These are phyloP conservation scores for Sebastes matsubarae DNA, from an alignment of 2,797 vertebrate species.

Conservation along the genomic window DNA sequence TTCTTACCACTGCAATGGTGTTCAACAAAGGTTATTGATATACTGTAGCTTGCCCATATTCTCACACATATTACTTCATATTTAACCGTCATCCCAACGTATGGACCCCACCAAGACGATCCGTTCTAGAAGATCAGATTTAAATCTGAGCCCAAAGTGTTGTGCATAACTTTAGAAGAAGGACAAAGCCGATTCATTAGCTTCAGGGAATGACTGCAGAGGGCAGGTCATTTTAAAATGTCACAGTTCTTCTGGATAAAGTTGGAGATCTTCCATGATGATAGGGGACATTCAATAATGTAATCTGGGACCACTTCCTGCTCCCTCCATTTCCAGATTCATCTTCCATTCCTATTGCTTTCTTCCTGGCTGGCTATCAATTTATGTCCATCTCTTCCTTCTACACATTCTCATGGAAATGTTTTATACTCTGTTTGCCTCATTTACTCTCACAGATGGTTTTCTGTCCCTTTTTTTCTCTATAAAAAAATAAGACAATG, in stretches of 20 bases:
- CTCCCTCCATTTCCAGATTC: conserved; percentile 2
- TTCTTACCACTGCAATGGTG: neutral
- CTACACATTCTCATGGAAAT: conserved; percentile 8
- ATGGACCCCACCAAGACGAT: neutral
- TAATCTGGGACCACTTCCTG: conserved; percentile 9
- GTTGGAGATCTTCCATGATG: conserved; percentile 12
- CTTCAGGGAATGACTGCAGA: conserved; percentile 14
- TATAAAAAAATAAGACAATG: conserved; percentile 23
- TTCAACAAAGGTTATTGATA: neutral
- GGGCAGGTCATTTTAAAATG: conserved; percentile 26
- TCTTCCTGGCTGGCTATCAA: neutral
- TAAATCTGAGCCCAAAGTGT: neutral
- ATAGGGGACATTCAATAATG: conserved; percentile 4
- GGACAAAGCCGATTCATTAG: conserved; percentile 2
- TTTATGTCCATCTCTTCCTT: conserved; percentile 14
- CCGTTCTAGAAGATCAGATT: neutral
- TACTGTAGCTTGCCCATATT: neutral
- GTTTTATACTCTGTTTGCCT: too few relatives aligned
- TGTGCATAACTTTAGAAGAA: conserved; percentile 10
- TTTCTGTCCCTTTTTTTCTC: too few relatives aligned
- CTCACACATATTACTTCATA: neutral
- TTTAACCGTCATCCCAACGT: neutral
- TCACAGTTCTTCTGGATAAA: conserved; percentile 1
- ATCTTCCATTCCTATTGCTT: conserved; percentile 20
- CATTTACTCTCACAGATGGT: too few relatives aligned